Conservation (phyloP, 2,797 vertebrate species). For the Squalus acanthias region DNA sequence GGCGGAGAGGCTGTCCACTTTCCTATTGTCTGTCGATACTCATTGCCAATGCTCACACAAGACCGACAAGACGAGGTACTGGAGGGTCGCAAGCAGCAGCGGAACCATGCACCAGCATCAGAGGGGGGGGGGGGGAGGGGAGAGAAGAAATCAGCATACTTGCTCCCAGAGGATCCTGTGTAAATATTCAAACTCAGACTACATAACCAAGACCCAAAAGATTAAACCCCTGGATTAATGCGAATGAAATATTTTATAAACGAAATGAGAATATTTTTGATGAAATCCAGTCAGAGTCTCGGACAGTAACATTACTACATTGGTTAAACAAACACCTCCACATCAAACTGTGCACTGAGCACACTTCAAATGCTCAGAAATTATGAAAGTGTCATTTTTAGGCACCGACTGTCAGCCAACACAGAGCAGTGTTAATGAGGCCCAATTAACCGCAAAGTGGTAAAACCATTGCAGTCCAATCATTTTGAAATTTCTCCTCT, state of each 20-base stretch:
- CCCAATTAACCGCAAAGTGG: conserved; percentile 34
- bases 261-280: conserved; percentile 36
- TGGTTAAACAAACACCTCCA: background rate
- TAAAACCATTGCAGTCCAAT: background rate
- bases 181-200: background rate
- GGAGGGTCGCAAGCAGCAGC: background rate
- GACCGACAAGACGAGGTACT: background rate
- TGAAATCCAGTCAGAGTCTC: background rate
- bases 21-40: background rate
- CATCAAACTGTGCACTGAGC: background rate
- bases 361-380: background rate
- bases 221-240: background rate
- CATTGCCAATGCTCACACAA: background rate
- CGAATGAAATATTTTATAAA: conserved; percentile 31
- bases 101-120: background rate
- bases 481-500: background rate
- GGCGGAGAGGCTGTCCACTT: background rate
- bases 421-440: conserved; percentile 24
- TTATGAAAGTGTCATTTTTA: conserved; percentile 10
- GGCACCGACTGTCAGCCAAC: conserved; percentile 22
- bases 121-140: background rate
- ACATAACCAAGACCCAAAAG: background rate
- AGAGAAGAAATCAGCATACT: background rate
- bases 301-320: background rate
- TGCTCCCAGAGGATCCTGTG: background rate